Conservation (phyloP, 2,888 invertebrate genomes). For the Phengaris arion region DNA sequence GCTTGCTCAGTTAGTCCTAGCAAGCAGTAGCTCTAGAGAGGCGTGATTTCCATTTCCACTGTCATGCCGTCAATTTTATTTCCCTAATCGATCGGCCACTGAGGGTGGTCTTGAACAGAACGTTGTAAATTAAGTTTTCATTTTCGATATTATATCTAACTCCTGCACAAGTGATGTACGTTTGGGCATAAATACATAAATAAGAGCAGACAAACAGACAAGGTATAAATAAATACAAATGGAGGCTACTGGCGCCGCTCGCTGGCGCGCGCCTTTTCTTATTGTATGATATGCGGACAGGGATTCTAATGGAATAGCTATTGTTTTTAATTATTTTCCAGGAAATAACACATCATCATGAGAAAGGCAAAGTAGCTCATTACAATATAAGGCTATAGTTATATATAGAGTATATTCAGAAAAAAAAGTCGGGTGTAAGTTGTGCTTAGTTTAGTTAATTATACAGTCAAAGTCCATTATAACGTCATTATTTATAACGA, state of each 20-base stretch:
- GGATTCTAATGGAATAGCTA: conserved; percentile 46
- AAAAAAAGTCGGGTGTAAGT: too few species aligned
- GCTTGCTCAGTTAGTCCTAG: too few species aligned
- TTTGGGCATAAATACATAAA: conserved; percentile 70
- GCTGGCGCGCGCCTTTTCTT: conserved; percentile 68
- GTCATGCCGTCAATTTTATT: too few species aligned
- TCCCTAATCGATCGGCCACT: not conserved
- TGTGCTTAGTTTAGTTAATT: too few species aligned
- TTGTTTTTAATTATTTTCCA: not conserved
- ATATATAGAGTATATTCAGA: too few species aligned
- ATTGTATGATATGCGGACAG: conserved; percentile 61
- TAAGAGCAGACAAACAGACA: conserved; percentile 70
- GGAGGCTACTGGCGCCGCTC: conserved; percentile 77
- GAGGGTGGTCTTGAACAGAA: not conserved
- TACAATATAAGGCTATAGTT: too few species aligned
- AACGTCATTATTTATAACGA: too few species aligned
- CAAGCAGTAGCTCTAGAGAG: too few species aligned
- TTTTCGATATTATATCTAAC: conserved; percentile 15
- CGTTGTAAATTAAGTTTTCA: conserved; percentile 16
- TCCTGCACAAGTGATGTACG: conserved; percentile 36
- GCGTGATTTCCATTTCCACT: too few species aligned
- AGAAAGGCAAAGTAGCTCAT: too few species aligned
- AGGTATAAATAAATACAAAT: conserved; percentile 77
- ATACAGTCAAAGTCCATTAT: too few species aligned
- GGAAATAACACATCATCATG: not conserved